phyloP scores from a whole-genome alignment of 2,888 invertebrate species.

The Ptychoptera albimana region DNA sequence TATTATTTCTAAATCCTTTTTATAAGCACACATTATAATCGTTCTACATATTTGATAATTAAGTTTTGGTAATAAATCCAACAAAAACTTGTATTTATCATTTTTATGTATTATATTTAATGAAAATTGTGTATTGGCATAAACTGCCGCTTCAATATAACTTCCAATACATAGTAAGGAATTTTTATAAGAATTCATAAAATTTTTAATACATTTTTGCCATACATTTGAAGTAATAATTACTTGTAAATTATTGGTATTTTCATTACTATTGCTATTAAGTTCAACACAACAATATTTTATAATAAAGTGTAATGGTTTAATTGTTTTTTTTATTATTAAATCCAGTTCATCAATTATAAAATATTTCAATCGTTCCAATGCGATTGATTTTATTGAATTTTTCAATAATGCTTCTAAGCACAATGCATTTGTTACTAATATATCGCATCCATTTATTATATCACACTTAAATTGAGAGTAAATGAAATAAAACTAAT shows the following conservation, averaged over 20 bases:
- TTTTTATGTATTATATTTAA: constrained; percentile 18
- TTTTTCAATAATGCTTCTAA: constrained; percentile 33
- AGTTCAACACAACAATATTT: constrained; percentile 32
- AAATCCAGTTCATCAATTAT: constrained; percentile 57
- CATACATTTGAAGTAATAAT: constrained; percentile 45
- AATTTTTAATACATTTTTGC: constrained; percentile 39
- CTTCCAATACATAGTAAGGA: constrained; percentile 54
- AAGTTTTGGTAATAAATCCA: constrained; percentile 34
- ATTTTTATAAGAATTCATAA: constrained; percentile 38
- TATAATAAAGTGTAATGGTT: constrained; percentile 32
- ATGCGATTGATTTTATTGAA: constrained; percentile 35
- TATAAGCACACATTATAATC: constrained; percentile 43
- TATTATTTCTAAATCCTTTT: constrained; percentile 37
- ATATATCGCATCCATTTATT: constrained; percentile 50
- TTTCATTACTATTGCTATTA: constrained; percentile 22
- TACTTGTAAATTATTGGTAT: constrained; percentile 38
- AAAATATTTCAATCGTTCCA: constrained; percentile 45
- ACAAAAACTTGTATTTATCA: constrained; percentile 31
- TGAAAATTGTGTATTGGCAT: constrained; percentile 37
- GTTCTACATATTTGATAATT: constrained; percentile 33
- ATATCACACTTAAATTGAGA: constrained; percentile 20
- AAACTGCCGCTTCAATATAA: constrained; percentile 58
- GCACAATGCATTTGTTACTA: constrained; percentile 51
- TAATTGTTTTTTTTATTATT: constrained; percentile 36
- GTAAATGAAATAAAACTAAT: neutral